Evolutionary conservation across 1,140 invertebrate genomes (phyloP).

Genomic region (Maconellicoccus hirsutus): DNA sequence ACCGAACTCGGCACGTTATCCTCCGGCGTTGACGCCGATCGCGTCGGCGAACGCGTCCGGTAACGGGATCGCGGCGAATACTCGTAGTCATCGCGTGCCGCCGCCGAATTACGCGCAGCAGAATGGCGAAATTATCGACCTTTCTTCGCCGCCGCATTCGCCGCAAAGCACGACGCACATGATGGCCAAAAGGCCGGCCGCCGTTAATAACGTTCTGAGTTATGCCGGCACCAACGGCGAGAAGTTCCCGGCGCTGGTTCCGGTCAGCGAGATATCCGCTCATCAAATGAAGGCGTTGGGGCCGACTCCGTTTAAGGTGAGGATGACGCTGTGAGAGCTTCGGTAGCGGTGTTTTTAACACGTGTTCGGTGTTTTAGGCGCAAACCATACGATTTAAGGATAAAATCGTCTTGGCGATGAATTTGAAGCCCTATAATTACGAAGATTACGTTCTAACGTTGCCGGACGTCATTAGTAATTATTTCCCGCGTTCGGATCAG

Average conservation of each 20-base stretch:
- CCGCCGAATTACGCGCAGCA: conserved; percentile 17
- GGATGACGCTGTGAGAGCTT: background rate
- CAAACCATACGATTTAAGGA: conserved; percentile 60
- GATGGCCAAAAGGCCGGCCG: background rate
- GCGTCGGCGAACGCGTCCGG: background rate
- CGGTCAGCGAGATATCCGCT: background rate
- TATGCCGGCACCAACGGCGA: background rate
- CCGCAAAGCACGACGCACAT: conserved; percentile 28
- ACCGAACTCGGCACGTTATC: background rate
- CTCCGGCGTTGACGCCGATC: background rate
- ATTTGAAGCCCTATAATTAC: conserved; percentile 69
- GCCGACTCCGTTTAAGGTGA: conserved; percentile 18
- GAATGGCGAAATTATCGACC: conserved; percentile 32
- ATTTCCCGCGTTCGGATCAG: conserved; percentile 60
- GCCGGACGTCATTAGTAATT: conserved; percentile 62
- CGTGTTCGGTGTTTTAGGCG: conserved; percentile 39
- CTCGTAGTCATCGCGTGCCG: background rate
- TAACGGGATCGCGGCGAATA: background rate
- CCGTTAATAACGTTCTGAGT: background rate
- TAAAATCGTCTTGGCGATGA: conserved; percentile 70
- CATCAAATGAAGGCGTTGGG: background rate
- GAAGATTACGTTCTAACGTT: conserved; percentile 68
- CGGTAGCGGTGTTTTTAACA: background rate
- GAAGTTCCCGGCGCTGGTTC: background rate
- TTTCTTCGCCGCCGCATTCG: conserved; percentile 32